Percentiles rank a stretch among this genome's conserved stretches.
Evolutionary conservation across 2,888 invertebrate species (phyloP).

Genomic region (Subacronicta megacephala): DNA sequence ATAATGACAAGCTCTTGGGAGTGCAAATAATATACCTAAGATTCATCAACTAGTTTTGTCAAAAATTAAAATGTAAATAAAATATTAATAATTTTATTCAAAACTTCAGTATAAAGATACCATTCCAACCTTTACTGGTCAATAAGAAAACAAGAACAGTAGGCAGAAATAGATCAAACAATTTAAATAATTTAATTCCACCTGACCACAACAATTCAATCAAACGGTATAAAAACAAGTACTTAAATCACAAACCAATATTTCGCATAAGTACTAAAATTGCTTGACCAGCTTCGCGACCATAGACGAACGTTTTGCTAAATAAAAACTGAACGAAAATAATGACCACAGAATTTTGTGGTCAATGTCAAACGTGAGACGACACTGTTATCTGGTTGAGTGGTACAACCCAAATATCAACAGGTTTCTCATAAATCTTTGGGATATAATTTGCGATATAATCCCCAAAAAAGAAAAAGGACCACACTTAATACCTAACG

Average conservation of each 20-base stretch:
- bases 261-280: background rate
- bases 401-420: slow-evolving; percentile 42
- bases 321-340: slow-evolving; percentile 1
- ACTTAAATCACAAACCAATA: slow-evolving; percentile 3
- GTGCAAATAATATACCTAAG: background rate
- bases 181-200: too few species aligned
- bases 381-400: slow-evolving; percentile 21
- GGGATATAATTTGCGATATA: slow-evolving; percentile 34
- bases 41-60: background rate
- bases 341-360: slow-evolving; percentile 9
- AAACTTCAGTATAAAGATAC: too few species aligned
- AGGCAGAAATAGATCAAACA: too few species aligned
- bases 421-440: slow-evolving; percentile 51
- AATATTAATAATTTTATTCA: too few species aligned
- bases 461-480: slow-evolving; percentile 37
- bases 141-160: too few species aligned
- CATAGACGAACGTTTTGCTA: background rate
- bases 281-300: background rate
- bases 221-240: background rate
- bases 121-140: too few species aligned
- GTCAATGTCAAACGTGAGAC: slow-evolving; percentile 13
- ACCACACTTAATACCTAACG: slow-evolving; percentile 38
- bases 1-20: slow-evolving; percentile 2
- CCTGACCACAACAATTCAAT: slow-evolving; percentile 6
- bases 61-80: too few species aligned